These are phyloP conservation scores for Bradypodion pumilum DNA, from an alignment of 2,797 vertebrate species.

Conservation along the genomic window DNA sequence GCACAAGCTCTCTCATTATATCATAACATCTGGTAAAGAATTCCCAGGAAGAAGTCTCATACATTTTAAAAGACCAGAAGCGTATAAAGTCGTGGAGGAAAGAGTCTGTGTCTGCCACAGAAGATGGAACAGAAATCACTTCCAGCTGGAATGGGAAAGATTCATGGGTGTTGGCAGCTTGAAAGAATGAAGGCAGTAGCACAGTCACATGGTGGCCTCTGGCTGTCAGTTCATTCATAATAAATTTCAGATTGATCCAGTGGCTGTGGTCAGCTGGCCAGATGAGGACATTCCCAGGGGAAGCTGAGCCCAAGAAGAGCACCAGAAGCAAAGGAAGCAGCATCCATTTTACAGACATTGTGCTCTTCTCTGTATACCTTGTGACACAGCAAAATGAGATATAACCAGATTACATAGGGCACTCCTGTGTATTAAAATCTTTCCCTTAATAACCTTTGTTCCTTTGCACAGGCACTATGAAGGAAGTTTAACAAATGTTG, in stretches of 20 bases:
- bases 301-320: conserved; percentile 17
- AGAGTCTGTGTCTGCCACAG: background rate
- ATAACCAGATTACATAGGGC: too few relatives aligned
- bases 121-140: conserved; percentile 54
- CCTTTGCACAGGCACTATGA: background rate
- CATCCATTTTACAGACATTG: conserved; percentile 31
- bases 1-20: accelerated
- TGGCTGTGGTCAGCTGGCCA: conserved; percentile 80
- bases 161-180: conserved; percentile 40
- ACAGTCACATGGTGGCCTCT: conserved; percentile 73
- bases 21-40: background rate
- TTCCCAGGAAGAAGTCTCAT: conserved; percentile 53
- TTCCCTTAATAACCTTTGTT: background rate
- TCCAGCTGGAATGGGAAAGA: conserved; percentile 66
- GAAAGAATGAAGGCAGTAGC: conserved; percentile 49
- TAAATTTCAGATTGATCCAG: conserved; percentile 77
- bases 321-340: conserved; percentile 54
- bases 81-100: conserved; percentile 48
- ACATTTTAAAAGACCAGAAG: conserved; percentile 65
- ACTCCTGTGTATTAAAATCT: background rate
- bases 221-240: conserved; percentile 70
- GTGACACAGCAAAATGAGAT: background rate
- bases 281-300: conserved; percentile 69
- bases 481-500: background rate
- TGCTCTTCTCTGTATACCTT: background rate